These are phyloP conservation scores for Papilio machaon DNA, from an alignment of 1,140 invertebrate species.

Conservation along the genomic window DNA sequence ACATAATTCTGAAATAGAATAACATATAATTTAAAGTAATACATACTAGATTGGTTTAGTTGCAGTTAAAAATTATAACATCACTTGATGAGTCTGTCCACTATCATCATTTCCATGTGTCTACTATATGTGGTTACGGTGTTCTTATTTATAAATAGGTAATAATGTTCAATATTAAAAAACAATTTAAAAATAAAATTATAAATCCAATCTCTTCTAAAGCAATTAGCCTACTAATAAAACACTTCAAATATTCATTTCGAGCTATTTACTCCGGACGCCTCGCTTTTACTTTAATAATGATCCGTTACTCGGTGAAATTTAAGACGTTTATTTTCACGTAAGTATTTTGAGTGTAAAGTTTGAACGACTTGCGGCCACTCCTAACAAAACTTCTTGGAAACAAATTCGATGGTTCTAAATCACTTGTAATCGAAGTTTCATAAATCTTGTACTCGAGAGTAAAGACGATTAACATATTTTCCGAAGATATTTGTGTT, in stretches of 20 bases:
- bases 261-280: neutral
- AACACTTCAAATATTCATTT: neutral
- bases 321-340: conserved; percentile 8
- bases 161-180: neutral
- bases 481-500: neutral
- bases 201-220: neutral
- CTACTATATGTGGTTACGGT: too few relatives aligned
- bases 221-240: neutral
- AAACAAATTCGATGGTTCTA: conserved; percentile 42
- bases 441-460: conserved; percentile 51
- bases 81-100: neutral
- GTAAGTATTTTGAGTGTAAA: conserved; percentile 12
- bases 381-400: conserved; percentile 12
- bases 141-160: neutral
- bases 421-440: conserved; percentile 45
- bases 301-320: neutral
- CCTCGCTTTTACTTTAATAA: conserved; percentile 9
- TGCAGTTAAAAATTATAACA: neutral
- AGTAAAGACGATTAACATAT: conserved; percentile 59
- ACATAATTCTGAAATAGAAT: too few relatives aligned
- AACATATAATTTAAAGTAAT: too few relatives aligned
- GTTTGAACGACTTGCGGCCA: conserved; percentile 3
- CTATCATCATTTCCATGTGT: neutral
- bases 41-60: too few relatives aligned
- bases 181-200: neutral